These are phyloP conservation scores for Lepilemur ruficaudatus DNA, from an alignment of 2,797 vertebrate genomes.

Conservation along the genomic window DNA sequence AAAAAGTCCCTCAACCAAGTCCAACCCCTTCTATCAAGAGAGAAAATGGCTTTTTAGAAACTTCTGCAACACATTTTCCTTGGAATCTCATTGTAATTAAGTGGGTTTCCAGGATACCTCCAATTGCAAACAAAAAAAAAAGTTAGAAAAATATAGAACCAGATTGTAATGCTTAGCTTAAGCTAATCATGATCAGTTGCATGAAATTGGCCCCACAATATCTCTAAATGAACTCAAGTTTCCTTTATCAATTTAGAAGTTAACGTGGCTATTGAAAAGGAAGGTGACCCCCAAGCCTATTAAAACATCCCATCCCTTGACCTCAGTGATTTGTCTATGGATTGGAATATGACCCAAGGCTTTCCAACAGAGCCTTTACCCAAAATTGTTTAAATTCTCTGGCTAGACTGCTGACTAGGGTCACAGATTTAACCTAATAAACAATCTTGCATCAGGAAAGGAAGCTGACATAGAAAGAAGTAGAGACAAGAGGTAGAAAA, in stretches of 20 bases:
- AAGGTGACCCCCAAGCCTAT: neutral
- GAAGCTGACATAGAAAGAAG: neutral
- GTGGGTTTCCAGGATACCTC: neutral
- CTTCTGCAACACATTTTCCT: neutral
- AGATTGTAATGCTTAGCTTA: neutral
- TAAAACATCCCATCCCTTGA: neutral
- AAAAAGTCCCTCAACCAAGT: neutral
- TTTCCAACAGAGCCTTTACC: neutral
- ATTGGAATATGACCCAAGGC: neutral
- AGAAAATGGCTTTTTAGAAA: neutral
- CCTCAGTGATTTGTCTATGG: neutral
- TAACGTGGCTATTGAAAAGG: neutral
- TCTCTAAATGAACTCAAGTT: neutral
- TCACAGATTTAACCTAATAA: neutral
- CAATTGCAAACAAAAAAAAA: neutral
- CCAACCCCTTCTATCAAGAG: neutral
- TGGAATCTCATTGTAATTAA: neutral
- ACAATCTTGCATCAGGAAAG: neutral
- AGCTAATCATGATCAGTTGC: neutral
- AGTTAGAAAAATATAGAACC: neutral
- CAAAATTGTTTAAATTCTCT: neutral
- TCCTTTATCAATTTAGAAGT: conserved; percentile 14
- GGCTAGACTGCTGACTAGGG: neutral
- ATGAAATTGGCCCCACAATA: neutral
- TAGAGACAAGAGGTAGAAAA: neutral